Percentiles rank a stretch among this genome's conserved stretches.
Evolutionary conservation across 2,113 vertebrate genomes (phyloP).

Genomic region (Larimichthys polyactis): DNA sequence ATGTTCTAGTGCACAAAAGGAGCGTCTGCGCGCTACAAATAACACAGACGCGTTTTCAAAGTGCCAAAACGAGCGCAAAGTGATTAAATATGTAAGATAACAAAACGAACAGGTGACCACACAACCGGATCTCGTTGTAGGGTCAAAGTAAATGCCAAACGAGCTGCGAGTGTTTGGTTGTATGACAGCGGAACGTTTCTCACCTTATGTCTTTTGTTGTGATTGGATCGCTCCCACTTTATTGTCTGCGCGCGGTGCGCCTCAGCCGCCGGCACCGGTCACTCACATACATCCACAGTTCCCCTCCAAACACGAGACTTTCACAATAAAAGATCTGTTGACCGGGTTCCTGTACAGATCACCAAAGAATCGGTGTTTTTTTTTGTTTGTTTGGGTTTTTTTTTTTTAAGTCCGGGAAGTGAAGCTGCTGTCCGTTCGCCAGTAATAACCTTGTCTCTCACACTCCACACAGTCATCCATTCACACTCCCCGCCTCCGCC

Average conservation of each 20-base stretch:
- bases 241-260: constrained; percentile 52
- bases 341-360: too few species aligned
- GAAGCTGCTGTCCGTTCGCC: constrained; percentile 41
- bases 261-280: constrained; percentile 41
- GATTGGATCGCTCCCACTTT: constrained; percentile 53
- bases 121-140: accelerated
- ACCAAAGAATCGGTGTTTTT: too few species aligned
- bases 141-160: not conserved
- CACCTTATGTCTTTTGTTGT: constrained; percentile 76
- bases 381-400: too few species aligned
- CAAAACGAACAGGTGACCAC: constrained; percentile 24
- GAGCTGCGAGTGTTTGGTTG: not conserved
- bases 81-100: not conserved
- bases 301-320: not conserved
- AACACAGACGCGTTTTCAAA: not conserved
- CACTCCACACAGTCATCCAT: constrained; percentile 40
- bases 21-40: not conserved
- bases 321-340: not conserved
- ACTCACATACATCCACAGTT: constrained; percentile 19
- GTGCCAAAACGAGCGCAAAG: not conserved
- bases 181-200: constrained; percentile 30
- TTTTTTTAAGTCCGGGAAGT: constrained; percentile 5
- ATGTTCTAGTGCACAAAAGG: too few species aligned
- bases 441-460: constrained; percentile 32
- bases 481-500: constrained; percentile 70